Percentiles rank a stretch among this genome's conserved stretches.
Conservation (phyloP, 2,797 vertebrate species). For the Sebastes vulpes region DNA sequence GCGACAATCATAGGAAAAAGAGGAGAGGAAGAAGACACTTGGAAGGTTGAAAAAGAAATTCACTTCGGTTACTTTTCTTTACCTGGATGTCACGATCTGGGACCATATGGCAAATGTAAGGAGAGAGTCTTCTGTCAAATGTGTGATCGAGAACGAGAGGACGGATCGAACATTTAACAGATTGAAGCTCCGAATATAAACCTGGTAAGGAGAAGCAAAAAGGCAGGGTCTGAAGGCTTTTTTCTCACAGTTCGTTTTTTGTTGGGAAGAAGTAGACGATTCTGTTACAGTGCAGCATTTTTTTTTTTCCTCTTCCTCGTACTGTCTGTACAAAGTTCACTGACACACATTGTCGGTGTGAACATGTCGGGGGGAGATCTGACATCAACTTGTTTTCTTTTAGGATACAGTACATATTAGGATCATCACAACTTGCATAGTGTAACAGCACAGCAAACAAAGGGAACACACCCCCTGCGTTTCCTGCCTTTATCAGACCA, state of each 20-base stretch:
- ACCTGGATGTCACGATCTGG: constrained; percentile 19
- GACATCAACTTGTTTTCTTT: constrained; percentile 23
- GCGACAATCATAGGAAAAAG: constrained; percentile 61
- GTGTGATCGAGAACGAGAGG: constrained; percentile 11
- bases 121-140: not conserved
- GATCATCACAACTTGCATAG: constrained; percentile 78
- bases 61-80: constrained; percentile 59
- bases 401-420: constrained; percentile 56
- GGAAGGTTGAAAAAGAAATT: constrained; percentile 65
- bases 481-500: constrained; percentile 11
- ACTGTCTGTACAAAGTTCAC: constrained; percentile 42
- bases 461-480: constrained; percentile 41
- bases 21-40: constrained; percentile 61
- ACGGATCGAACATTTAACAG: constrained; percentile 2
- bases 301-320: constrained; percentile 22
- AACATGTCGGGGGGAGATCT: constrained; percentile 10
- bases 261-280: constrained; percentile 48
- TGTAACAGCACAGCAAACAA: constrained; percentile 74
- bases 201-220: constrained; percentile 26
- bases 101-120: constrained; percentile 30
- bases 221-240: constrained; percentile 39
- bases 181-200: constrained; percentile 29
- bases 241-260: constrained; percentile 59
- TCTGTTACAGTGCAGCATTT: constrained; percentile 57
- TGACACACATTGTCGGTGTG: constrained; percentile 15